A percentile compares a stretch with the other conserved stretches of the same genome.
Evolutionary conservation across 2,113 vertebrate species (phyloP).

Genomic region (Lonchura striata): DNA sequence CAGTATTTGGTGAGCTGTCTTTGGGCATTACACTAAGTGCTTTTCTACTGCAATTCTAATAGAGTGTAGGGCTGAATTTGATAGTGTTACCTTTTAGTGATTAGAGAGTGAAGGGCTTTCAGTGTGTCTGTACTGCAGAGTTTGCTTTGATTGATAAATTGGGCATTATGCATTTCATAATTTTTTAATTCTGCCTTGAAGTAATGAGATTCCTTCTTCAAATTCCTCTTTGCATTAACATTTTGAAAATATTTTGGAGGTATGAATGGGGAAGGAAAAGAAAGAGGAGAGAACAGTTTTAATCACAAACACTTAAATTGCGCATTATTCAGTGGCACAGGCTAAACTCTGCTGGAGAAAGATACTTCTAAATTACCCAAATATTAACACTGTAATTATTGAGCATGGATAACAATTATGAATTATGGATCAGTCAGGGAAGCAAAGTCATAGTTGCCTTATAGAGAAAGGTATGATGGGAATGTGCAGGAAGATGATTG

Average conservation of each 20-base stretch:
- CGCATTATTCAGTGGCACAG: not conserved
- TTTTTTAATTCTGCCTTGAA: not conserved
- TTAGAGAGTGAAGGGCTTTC: conserved; percentile 9
- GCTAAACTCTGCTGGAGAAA: not conserved
- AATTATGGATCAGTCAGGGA: conserved; percentile 42
- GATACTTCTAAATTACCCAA: conserved; percentile 5
- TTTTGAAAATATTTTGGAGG: not conserved
- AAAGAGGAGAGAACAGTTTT: not conserved
- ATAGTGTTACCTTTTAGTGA: conserved; percentile 10
- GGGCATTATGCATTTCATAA: not conserved
- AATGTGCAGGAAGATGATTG: not conserved
- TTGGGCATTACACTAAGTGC: conserved; percentile 21
- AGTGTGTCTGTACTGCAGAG: not conserved
- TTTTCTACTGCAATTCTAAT: not conserved
- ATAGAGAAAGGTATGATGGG: not conserved
- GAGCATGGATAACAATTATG: conserved; percentile 16
- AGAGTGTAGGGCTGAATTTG: conserved; percentile 27
- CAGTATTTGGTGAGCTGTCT: not conserved
- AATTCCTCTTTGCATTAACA: not conserved
- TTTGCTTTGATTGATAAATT: conserved; percentile 5
- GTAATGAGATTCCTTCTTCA: not conserved
- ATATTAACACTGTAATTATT: conserved; percentile 50
- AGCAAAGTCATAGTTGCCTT: not conserved
- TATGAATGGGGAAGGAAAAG: not conserved
- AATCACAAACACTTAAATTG: not conserved